Base-by-base conservation (phyloP, 2,113 vertebrate species). In the Phoenicopterus ruber region DNA sequence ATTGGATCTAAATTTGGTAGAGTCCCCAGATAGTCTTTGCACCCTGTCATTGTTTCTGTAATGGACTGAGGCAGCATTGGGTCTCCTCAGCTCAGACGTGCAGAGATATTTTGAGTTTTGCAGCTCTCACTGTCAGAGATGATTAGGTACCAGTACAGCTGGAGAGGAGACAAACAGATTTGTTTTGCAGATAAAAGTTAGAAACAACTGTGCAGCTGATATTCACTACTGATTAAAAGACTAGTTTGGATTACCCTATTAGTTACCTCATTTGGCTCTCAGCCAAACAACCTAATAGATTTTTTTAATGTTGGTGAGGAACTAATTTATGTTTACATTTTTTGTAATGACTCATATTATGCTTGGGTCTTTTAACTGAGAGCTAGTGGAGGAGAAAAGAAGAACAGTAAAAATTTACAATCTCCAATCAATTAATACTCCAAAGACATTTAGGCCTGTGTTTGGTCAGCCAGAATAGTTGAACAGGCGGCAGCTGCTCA, bases 171-270 rank as follows among this genome's bases (percentile, higher is more conserved):
- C 74, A 90, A 81, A 76, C 32, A 77, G 58, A 85, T 62, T 86
- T 93, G 40, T 46, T 95, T 81, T 82, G 72, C 44, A 95, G 46
- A 61, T 52, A 73, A 82, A 97, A 91, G 42, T 59, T 85, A 93
- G 47, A 87, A 93, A 73, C 7, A 70, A 26, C 31, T 59, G 21
- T 55, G 55, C 44, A 42, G 21, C 26, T 93, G 59, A 74, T 96
- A 88, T 34, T 65, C 36, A 54, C n/a, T 54, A 9, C 47, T 40
- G 71, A 94, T 55, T 86, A 66, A 57, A 42, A 89, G 14, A 76
- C 22, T 76, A 40, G 58, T 74, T 76, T 38, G 59, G 36, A 63
- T 54, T 73, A n/a, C 25, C 21, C 79, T 91, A 79, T 86, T 84
- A 84, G 82, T 57, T 65, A 71, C 34, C 34, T 79, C n/a, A 42